A percentile compares a stretch with the other conserved stretches of the same genome.
Conservation (phyloP, 2,797 vertebrate species). For the Ispidina lecontei region DNA sequence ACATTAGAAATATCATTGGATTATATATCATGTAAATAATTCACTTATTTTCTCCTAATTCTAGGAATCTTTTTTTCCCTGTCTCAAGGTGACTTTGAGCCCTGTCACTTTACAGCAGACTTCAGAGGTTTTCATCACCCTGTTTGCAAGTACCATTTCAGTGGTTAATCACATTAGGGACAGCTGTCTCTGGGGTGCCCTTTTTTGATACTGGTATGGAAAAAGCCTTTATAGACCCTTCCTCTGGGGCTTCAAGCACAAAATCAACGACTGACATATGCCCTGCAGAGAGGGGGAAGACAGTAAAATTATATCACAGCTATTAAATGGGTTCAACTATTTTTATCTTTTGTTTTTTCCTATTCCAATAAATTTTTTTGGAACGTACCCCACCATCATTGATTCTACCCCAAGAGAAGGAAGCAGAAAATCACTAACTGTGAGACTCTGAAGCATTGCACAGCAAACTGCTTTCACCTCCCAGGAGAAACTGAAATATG, state of each 20-base stretch:
- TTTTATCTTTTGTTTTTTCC: constrained; percentile 3
- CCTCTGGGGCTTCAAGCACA: constrained; percentile 10
- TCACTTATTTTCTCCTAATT: background rate
- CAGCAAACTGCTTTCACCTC: constrained; percentile 39
- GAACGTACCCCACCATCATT: background rate
- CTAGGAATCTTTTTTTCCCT: background rate
- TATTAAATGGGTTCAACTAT: background rate
- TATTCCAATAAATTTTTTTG: background rate
- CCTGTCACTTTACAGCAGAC: constrained; percentile 43
- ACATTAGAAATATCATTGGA: background rate
- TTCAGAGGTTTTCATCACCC: constrained; percentile 51
- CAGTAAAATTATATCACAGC: constrained; percentile 5
- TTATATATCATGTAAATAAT: constrained; percentile 28
- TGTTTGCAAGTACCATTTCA: constrained; percentile 63
- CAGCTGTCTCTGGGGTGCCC: constrained; percentile 22
- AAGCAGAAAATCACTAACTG: constrained; percentile 60
- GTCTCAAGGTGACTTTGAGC: constrained; percentile 57
- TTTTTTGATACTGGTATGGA: constrained; percentile 14
- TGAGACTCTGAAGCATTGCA: constrained; percentile 47
- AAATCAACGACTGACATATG: background rate
- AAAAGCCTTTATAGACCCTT: background rate
- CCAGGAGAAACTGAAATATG: constrained; percentile 38
- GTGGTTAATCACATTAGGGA: constrained; percentile 44
- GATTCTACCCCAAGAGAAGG: constrained; percentile 34
- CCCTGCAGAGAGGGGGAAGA: background rate